These are phyloP conservation scores for Diploscapter pachys DNA, from an alignment of 1,140 invertebrate genomes.

Conservation along the genomic window DNA sequence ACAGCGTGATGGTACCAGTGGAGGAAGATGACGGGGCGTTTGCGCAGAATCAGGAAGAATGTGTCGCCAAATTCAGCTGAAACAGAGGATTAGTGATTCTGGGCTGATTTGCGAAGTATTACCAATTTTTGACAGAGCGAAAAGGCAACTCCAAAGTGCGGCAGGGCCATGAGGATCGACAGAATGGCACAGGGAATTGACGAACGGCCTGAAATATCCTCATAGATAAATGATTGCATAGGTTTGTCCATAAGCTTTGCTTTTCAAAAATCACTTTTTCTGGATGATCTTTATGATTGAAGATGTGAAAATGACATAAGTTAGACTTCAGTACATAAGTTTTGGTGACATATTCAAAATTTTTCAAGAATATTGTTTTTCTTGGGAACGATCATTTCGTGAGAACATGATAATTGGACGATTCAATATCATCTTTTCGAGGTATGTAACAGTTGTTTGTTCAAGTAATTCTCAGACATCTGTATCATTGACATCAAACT, in stretches of 20 bases:
- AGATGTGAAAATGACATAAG: too few species aligned
- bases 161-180: slow-evolving; percentile 77
- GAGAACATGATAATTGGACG: too few species aligned
- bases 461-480: too few species aligned
- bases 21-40: slow-evolving; percentile 90
- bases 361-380: slow-evolving; percentile 5
- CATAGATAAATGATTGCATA: neutral
- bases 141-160: slow-evolving; percentile 83
- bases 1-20: slow-evolving; percentile 78
- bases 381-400: neutral
- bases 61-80: slow-evolving; percentile 87
- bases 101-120: slow-evolving; percentile 70
- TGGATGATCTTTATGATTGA: too few species aligned
- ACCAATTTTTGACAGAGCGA: slow-evolving; percentile 81
- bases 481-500: too few species aligned
- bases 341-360: too few species aligned
- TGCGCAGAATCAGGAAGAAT: slow-evolving; percentile 88
- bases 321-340: too few species aligned
- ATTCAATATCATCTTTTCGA: too few species aligned
- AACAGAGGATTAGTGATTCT: slow-evolving; percentile 80
- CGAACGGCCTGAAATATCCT: slow-evolving; percentile 62
- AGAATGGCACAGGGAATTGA: slow-evolving; percentile 88
- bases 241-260: neutral
- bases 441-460: too few species aligned
- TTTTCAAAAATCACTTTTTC: slow-evolving; percentile 20